Base-by-base conservation (phyloP, 2,797 vertebrate species). In the Pseudochaenichthys georgianus region DNA sequence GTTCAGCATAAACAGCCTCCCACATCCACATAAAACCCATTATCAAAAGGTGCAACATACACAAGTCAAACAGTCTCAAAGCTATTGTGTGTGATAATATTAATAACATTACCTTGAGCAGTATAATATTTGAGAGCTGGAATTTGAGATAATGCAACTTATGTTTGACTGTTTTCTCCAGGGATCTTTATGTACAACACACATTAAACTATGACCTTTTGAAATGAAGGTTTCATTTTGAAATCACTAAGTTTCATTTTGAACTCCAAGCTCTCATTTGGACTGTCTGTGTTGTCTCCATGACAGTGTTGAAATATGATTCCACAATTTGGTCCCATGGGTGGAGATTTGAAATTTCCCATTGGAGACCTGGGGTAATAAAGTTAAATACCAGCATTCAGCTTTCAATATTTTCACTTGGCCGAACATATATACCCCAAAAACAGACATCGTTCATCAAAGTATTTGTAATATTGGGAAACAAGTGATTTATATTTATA, bases 301-400 rank as follows among this genome's bases (percentile, higher is more conserved):
- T 73, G 57, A 59, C 65, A 62, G 46, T 46, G 3, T 69, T 70
- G 38, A 86, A 78, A 65, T 46, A 77, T 12, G 43, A 75, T 64
- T 84, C 86, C 75, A 77, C 54, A 43, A 77, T 21, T 21, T 21
- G 43, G 46, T 77, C 68, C 62, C 73, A 50, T 46, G 57, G 69
- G 52, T 43, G 64, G 59, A 70, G 59, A 63, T 55, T 45, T 19
- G 72, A 84, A 77, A 84, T 82, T 81, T 89, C 75, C 66, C 73
- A 70, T 86, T 75, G 79, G 64, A 59, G 75, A 77, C n/a, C 13
- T 34, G n/a, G 38, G 67, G 69, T 82, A 85, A 85, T 90, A 85
- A 88, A 88, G 82, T 90, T 88, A 70, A 77, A 73, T 75, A 80
- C 45, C 16, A 1, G 67, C 71, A 77, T 55, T 66, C 73, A 77